These are phyloP conservation scores for Siderastrea siderea DNA, from an alignment of 92 coral and sea anemone species.

Conservation along the genomic window DNA sequence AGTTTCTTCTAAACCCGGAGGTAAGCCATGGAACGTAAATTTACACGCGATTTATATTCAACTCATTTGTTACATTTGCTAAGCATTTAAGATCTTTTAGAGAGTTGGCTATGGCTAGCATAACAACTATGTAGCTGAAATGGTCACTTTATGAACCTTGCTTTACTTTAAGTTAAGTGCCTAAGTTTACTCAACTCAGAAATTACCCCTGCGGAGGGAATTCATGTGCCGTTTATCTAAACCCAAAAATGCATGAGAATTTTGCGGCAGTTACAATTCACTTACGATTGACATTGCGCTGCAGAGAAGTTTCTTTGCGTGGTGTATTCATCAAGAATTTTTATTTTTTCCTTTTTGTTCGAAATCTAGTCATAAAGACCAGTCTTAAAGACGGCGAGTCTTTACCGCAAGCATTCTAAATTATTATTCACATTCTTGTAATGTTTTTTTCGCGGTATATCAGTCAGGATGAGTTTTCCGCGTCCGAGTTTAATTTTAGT, in stretches of 20 bases:
- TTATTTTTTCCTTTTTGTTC: slow-evolving; percentile 7
- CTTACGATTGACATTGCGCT: not conserved
- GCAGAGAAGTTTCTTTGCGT: not conserved
- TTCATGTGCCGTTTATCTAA: not conserved
- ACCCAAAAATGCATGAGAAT: not conserved
- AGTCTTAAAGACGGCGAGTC: slow-evolving; percentile 2
- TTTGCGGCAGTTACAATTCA: not conserved
- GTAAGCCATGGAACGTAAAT: not conserved
- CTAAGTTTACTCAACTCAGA: not conserved
- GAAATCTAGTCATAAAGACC: not conserved
- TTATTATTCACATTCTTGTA: slow-evolving; percentile 22
- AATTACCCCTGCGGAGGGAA: not conserved
- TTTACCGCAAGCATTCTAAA: slow-evolving; percentile 5
- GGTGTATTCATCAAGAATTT: not conserved
- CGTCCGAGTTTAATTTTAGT: slow-evolving; percentile 15
- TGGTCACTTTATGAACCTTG: not conserved
- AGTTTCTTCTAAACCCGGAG: slow-evolving; percentile 23
- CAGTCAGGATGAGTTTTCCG: not conserved
- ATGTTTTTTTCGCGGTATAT: slow-evolving; percentile 24
- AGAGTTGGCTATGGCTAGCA: too few species aligned
- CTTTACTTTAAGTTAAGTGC: not conserved
- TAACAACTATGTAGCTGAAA: too few species aligned
- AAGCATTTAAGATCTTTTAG: not conserved
- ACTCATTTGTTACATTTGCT: not conserved
- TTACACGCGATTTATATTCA: too few species aligned